Percentiles rank a stretch among this genome's conserved stretches.
Conservation (phyloP, 2,113 vertebrate genomes). For the Takifugu bimaculatus region DNA sequence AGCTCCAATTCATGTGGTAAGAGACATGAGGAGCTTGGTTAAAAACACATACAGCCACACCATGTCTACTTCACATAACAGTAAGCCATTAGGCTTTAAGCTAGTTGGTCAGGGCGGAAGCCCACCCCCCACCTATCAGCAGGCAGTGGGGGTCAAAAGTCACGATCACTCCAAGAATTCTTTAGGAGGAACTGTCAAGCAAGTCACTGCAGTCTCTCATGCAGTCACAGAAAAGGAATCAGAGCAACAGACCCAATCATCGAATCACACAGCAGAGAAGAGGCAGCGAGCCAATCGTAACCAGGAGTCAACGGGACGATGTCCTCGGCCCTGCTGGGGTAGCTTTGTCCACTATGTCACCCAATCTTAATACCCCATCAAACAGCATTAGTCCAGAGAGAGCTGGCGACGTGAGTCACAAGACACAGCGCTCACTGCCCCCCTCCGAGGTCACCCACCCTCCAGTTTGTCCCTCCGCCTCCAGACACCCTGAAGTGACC, state of each 20-base stretch:
- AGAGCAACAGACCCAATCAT: conserved; percentile 15
- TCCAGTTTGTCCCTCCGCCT: neutral
- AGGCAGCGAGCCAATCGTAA: conserved; percentile 23
- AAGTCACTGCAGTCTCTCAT: conserved; percentile 20
- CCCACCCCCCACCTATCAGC: conserved; percentile 31
- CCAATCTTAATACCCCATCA: neutral
- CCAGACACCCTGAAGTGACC: neutral
- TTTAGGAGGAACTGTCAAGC: conserved; percentile 18
- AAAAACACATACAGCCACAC: conserved; percentile 78
- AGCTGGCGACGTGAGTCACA: neutral
- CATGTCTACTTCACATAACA: conserved; percentile 37
- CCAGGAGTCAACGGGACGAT: conserved; percentile 2
- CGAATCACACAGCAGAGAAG: conserved; percentile 30
- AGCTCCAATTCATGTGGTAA: conserved; percentile 71
- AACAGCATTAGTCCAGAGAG: conserved; percentile 16
- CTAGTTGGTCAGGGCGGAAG: conserved; percentile 23
- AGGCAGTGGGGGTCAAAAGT: conserved; percentile 39
- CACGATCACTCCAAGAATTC: conserved; percentile 26
- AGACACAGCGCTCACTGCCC: neutral
- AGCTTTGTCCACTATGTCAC: neutral
- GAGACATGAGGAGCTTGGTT: conserved; percentile 82
- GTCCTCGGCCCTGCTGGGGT: neutral
- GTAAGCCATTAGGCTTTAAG: conserved; percentile 16
- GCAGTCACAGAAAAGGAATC: conserved; percentile 45
- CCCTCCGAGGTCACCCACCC: neutral